These are phyloP conservation scores for Zapus hudsonius DNA, from an alignment of 2,113 vertebrate genomes.

Conservation along the genomic window DNA sequence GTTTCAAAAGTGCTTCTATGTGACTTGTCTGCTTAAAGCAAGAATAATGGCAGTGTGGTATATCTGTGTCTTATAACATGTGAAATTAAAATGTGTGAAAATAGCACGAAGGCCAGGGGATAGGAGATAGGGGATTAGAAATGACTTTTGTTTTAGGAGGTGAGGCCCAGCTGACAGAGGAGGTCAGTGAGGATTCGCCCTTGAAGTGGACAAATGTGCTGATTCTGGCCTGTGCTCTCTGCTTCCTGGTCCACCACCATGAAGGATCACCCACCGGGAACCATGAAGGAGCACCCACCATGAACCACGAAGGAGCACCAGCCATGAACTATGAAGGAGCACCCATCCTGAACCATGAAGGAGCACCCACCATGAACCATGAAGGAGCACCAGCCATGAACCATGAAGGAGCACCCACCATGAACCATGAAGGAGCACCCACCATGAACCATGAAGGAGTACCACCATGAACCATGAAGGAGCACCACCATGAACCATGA, in stretches of 20 bases:
- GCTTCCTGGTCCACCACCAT: neutral
- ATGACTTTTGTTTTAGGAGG: neutral
- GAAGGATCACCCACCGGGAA: too few relatives aligned
- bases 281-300: too few relatives aligned
- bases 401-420: too few relatives aligned
- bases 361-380: neutral
- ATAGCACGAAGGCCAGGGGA: neutral
- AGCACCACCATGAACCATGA: too few relatives aligned
- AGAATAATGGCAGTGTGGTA: neutral
- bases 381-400: too few relatives aligned
- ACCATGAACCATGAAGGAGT: neutral
- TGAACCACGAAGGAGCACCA: too few relatives aligned
- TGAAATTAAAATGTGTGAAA: neutral
- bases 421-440: neutral
- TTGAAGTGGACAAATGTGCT: neutral
- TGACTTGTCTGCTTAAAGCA: slow-evolving; percentile 31
- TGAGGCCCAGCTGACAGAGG: neutral
- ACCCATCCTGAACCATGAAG: too few relatives aligned
- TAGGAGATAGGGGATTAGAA: neutral
- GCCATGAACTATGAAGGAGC: too few relatives aligned
- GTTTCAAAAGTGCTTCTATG: slow-evolving; percentile 22
- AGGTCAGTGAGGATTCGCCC: too few relatives aligned
- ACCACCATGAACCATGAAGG: too few relatives aligned
- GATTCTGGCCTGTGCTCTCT: neutral
- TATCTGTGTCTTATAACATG: neutral